A percentile compares a stretch with the other conserved stretches of the same genome.
phyloP scores from a whole-genome alignment of 2,797 vertebrate species.

The Caiman crocodilus region DNA sequence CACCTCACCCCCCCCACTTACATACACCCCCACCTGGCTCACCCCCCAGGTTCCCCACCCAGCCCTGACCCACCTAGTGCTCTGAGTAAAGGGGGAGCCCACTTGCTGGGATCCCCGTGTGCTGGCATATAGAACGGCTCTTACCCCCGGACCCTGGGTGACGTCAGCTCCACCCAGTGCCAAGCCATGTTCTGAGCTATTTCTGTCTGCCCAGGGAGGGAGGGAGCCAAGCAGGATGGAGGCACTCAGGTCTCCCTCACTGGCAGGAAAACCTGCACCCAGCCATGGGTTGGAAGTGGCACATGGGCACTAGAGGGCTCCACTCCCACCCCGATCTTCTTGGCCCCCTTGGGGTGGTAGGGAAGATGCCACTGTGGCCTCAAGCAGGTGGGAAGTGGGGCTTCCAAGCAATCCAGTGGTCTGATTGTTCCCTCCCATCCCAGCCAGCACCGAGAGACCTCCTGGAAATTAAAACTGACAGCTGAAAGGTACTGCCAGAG shows the following conservation, averaged over 20 bases:
- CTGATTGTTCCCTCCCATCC: too few relatives aligned
- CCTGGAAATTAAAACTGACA: neutral
- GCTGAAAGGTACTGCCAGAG: neutral
- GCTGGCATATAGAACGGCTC: neutral
- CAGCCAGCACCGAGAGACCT: neutral
- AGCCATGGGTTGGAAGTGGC: neutral
- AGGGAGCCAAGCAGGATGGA: neutral
- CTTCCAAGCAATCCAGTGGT: too few relatives aligned
- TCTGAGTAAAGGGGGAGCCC: neutral
- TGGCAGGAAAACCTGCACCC: neutral
- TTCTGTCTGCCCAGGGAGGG: neutral
- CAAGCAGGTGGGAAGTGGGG: too few relatives aligned
- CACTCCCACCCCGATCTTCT: too few relatives aligned
- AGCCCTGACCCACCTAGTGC: neutral
- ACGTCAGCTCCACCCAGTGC: neutral
- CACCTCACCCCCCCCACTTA: neutral
- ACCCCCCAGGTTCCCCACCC: neutral
- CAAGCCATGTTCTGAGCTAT: neutral
- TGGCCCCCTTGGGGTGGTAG: too few relatives aligned
- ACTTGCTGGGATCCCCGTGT: neutral
- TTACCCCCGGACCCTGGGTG: neutral
- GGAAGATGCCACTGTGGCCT: too few relatives aligned
- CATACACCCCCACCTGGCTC: neutral
- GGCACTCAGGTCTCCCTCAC: neutral
- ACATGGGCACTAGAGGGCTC: too few relatives aligned